Conservation (phyloP, 2,797 vertebrate genomes). For the Tenualosa ilisha region DNA sequence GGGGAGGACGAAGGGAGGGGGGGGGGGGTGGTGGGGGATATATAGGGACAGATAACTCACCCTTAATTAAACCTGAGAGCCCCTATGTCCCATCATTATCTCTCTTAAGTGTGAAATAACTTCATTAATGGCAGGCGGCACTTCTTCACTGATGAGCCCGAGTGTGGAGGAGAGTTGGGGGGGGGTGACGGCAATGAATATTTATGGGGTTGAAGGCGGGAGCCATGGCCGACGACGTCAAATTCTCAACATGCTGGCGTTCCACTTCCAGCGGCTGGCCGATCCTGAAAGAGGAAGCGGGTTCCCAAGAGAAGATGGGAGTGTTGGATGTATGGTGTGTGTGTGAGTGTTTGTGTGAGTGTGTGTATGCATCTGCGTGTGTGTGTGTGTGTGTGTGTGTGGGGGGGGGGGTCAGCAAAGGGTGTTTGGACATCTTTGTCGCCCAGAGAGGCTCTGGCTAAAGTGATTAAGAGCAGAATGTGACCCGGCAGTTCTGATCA, state of each 20-base stretch:
- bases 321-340: not conserved
- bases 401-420: not conserved
- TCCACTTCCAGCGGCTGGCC: not conserved
- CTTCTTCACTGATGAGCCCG: not conserved
- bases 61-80: slow-evolving; percentile 50
- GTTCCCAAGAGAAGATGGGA: not conserved
- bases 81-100: slow-evolving; percentile 44
- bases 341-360: not conserved
- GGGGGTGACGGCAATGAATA: slow-evolving; percentile 19
- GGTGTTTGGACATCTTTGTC: not conserved
- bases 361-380: not conserved
- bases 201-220: slow-evolving; percentile 7
- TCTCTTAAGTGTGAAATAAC: slow-evolving; percentile 33
- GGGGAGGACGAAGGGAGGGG: not conserved
- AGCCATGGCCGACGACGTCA: not conserved
- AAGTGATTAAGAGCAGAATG: slow-evolving; percentile 18
- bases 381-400: not conserved
- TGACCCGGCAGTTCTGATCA: slow-evolving; percentile 8
- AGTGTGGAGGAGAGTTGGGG: not conserved
- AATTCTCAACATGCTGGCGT: not conserved
- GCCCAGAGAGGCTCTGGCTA: not conserved
- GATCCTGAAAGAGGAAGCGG: not conserved
- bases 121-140: slow-evolving; percentile 29
- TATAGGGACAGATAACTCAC: slow-evolving; percentile 39
- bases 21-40: not conserved